These are phyloP conservation scores for Pao palembangensis DNA, from an alignment of 2,113 vertebrate genomes.

Conservation along the genomic window DNA sequence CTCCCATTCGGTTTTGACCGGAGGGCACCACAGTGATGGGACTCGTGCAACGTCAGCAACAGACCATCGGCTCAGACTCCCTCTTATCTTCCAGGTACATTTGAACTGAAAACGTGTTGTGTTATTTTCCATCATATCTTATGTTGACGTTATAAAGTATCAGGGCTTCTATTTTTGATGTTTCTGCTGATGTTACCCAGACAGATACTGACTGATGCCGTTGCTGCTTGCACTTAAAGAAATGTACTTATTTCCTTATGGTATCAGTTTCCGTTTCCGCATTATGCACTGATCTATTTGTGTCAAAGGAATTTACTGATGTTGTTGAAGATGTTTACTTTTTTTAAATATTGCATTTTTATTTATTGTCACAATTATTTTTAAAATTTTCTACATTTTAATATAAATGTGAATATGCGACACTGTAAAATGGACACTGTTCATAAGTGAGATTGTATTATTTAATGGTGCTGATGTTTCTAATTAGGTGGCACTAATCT, in stretches of 20 bases:
- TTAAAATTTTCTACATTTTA: slow-evolving; percentile 63
- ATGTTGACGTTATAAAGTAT: slow-evolving; percentile 17
- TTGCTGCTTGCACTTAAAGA: slow-evolving; percentile 46
- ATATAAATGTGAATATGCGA: slow-evolving; percentile 64
- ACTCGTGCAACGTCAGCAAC: slow-evolving; percentile 11
- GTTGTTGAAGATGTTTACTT: slow-evolving; percentile 57
- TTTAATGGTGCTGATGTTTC: slow-evolving; percentile 74
- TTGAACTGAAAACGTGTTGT: not conserved
- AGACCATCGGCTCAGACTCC: slow-evolving; percentile 3
- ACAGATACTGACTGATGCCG: slow-evolving; percentile 8
- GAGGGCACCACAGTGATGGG: too few species aligned
- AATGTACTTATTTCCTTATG: slow-evolving; percentile 11
- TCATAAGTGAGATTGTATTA: slow-evolving; percentile 69
- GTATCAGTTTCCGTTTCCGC: slow-evolving; percentile 6
- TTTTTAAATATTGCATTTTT: slow-evolving; percentile 44
- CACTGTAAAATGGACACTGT: slow-evolving; percentile 69
- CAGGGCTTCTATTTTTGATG: slow-evolving; percentile 31
- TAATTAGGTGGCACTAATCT: slow-evolving; percentile 57
- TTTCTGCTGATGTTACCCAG: not conserved
- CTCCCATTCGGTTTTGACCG: too few species aligned
- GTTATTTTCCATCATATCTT: slow-evolving; percentile 8
- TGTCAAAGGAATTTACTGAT: slow-evolving; percentile 29
- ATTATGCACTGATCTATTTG: slow-evolving; percentile 58
- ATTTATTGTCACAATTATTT: slow-evolving; percentile 55
- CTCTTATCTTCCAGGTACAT: not conserved